Base-by-base conservation (phyloP, 2,888 invertebrate genomes). In the Empis stercorea region DNA sequence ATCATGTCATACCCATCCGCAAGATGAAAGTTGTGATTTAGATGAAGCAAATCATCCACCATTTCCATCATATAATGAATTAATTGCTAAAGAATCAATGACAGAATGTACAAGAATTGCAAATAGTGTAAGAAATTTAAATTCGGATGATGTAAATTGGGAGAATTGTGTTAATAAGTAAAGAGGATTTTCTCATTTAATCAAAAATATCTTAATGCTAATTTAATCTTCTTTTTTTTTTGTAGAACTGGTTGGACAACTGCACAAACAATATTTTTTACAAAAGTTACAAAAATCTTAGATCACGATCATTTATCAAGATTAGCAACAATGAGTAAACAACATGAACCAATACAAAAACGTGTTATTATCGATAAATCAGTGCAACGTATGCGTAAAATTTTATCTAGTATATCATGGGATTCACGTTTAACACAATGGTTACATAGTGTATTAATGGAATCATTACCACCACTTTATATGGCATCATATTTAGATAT, bases 401-500 rank as follows among this genome's bases (percentile, higher is more conserved):
- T 80, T n/a, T 68, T 87, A 51, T 79, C 82, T 0, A 74, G 76
- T 4, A 73, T 82, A 10, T 71, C 75, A n/a, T 88, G 87, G 87
- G 84, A 87, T 55, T 64, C 75, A 20, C 76, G 79, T 53, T 66
- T 83, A 20, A 75, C 79, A 1, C 84, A 86, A 55, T 89, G 89
- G 89, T 63, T 89, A 30, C 87, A 89, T 64, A 70, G 74, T 38
- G 63, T 82, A 10, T 63, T 88, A 9, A 73, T 86, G 54, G 84
- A 87, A 51, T 71, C 77, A 57, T 66, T 87, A 41, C 79, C 76
- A 44, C 72, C 74, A 15, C 72, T 74, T 6, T 81, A 83, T 60
- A 72, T 87, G 54, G 76, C 79, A 1, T 77, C 79, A 9, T 88
- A 88, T 65, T 70, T 87, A 15, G 87, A 88, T 59, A 80, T 86